Base-by-base conservation (phyloP, 1,140 invertebrate genomes). In the Laupala kohalensis region DNA sequence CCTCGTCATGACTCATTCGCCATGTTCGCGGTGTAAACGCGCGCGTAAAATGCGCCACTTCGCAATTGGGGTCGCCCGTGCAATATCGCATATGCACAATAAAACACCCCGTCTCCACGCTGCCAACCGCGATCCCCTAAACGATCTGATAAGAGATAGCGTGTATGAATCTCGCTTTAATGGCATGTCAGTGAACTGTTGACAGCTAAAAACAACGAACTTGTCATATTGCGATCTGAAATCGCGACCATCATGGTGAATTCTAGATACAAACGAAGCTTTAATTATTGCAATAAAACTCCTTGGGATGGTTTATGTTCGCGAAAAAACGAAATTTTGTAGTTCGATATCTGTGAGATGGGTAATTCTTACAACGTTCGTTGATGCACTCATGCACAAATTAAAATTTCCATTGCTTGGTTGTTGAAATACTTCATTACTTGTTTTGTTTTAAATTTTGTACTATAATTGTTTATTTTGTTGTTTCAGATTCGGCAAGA, bases 401-500 rank as follows among this genome's bases (percentile, higher is more conserved):
- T n/a, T n/a, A n/a, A n/a, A n/a, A n/a, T n/a, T n/a, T n/a, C n/a
- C n/a, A n/a, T n/a, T n/a, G n/a, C n/a, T n/a, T n/a, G n/a, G n/a
- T n/a, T n/a, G n/a, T n/a, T n/a, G n/a, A n/a, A 53, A 53, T 53
- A 13, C 1, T 53, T 13, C 37, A 53, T 13, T 53, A 53, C 9
- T 53, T 13, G 0, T 4, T 53, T 53, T 53, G 19, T 53, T 53
- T 53, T 2, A 53, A 19, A 0, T 13, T 53, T 53, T 53, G 19
- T 19, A 13, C 19, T 4, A 53, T 53, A 1, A 9, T 53, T 30
- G 24, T 37, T 30, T 30, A n/a, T 0, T 73, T 75, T 78, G 79
- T 80, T 83, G 83, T 90, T 92, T 79, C 92, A 97, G 94, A 96
- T 96, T 87, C 91, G 94, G 84, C 92, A 94, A 89, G 94, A 97